Percentiles rank a stretch among this genome's conserved stretches.
phyloP scores from a whole-genome alignment of 1,140 invertebrate genomes.

The Lamellibrachia luymesi region DNA sequence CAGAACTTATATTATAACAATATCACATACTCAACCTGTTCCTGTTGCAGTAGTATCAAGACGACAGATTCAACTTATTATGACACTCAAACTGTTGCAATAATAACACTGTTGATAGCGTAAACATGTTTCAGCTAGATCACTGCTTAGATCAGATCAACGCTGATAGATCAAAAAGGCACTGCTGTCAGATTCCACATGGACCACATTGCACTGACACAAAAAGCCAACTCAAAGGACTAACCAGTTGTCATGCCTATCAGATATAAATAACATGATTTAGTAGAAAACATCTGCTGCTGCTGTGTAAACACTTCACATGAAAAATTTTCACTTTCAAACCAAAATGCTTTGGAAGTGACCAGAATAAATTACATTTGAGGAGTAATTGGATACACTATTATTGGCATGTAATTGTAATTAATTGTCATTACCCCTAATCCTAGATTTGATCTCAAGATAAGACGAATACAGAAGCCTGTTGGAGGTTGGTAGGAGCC shows the following conservation, averaged over 20 bases:
- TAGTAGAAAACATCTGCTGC: neutral
- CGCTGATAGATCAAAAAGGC: too few relatives aligned
- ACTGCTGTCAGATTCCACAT: too few relatives aligned
- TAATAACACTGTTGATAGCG: too few relatives aligned
- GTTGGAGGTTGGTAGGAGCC: neutral
- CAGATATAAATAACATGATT: neutral
- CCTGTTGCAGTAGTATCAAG: too few relatives aligned
- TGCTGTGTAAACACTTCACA: neutral
- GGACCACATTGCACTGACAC: neutral
- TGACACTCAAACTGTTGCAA: too few relatives aligned
- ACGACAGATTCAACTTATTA: too few relatives aligned
- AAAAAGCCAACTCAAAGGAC: neutral
- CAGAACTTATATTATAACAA: too few relatives aligned
- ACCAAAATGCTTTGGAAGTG: neutral
- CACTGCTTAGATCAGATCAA: too few relatives aligned
- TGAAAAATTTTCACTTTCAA: neutral
- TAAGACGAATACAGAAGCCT: neutral
- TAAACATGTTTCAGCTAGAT: too few relatives aligned
- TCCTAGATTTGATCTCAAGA: neutral
- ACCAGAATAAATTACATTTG: neutral
- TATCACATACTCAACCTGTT: too few relatives aligned
- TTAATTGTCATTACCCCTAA: neutral
- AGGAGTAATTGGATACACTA: neutral
- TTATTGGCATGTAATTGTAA: neutral
- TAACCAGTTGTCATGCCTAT: neutral